Evolutionary conservation across 2,888 invertebrate genomes (phyloP), one percentile per base, ranked within the genome.

Genomic region (Nowickia ferox): DNA sequence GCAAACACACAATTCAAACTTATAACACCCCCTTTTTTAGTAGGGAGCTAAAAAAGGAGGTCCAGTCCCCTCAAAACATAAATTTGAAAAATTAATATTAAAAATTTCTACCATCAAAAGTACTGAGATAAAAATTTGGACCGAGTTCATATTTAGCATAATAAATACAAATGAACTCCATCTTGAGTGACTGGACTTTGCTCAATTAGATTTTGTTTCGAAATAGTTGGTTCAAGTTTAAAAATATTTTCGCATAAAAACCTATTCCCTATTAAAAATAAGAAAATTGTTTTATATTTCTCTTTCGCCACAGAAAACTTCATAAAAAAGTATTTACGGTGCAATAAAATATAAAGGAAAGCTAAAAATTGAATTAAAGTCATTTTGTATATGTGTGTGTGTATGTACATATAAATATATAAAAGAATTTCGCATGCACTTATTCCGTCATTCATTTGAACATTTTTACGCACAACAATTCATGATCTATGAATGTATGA

Each of bases 391-490:
- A 30, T 30, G 30, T 30, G 30, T 30, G 6, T 30, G 30, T 46
- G 51, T 55, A 2, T 65, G 6, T 42, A 55, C 15, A 9, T 13
- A 51, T 40, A 46, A 30, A 30, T 30, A 30, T 30, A 30, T 30
- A 30, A 30, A 30, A 30, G 6, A 0, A 6, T 30, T 66, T 40
- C 66, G 19, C 46, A 77, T 76, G 76, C 63, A 69, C 44, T 44
- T 38, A 46, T 30, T 11, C 38, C 19, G 22, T 46, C 72, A 75
- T 69, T 75, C 42, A 75, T 38, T 69, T 69, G 3, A 63, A 63
- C 38, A 66, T 72, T 59, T 59, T 57, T 57, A 66, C 57, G 55
- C 55, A 80, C 5, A 65, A 69, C 66, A 69, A 61, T 61, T 9
- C 59, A 53, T 30, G 30, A 30, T 69, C 44, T 42, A 44, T 30